Percentiles rank a stretch among this genome's conserved stretches.
These are phyloP conservation scores for Campoletis raptor DNA, from an alignment of 2,888 invertebrate species.

Conservation along the genomic window DNA sequence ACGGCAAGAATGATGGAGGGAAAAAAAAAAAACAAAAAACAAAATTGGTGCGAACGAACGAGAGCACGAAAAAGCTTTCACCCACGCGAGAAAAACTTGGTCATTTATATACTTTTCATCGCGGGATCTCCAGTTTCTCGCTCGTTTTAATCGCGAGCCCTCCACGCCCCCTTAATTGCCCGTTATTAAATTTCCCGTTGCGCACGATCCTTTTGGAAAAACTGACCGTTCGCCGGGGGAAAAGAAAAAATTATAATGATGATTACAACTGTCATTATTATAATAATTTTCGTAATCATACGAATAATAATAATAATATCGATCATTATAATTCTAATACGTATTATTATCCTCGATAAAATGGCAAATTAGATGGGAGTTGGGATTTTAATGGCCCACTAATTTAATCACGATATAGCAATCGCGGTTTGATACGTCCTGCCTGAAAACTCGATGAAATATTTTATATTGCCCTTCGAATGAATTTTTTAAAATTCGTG, in stretches of 20 bases:
- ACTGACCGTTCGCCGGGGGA: neutral
- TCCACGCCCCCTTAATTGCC: constrained; percentile 55
- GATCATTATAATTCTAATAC: constrained; percentile 19
- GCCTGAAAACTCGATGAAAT: neutral
- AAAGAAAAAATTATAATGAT: constrained; percentile 23
- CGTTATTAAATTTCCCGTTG: constrained; percentile 63
- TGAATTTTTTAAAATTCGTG: neutral
- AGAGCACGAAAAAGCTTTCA: constrained; percentile 34
- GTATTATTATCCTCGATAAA: neutral
- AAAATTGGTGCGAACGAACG: constrained; percentile 15
- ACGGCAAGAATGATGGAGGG: too few species aligned
- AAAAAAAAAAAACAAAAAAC: neutral
- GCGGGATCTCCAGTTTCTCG: constrained; percentile 18
- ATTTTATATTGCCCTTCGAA: neutral
- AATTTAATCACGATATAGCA: constrained; percentile 1
- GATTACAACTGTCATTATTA: neutral
- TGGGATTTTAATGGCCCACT: constrained; percentile 25
- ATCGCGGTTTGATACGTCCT: neutral
- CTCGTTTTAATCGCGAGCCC: constrained; percentile 38
- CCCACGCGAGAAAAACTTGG: constrained; percentile 18
- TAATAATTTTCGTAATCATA: neutral
- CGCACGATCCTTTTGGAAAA: constrained; percentile 18
- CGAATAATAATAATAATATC: constrained; percentile 1
- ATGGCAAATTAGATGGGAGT: constrained; percentile 7
- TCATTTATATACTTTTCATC: constrained; percentile 35